Conservation (phyloP, 2,113 vertebrate genomes). For the Lagopus leucura region DNA sequence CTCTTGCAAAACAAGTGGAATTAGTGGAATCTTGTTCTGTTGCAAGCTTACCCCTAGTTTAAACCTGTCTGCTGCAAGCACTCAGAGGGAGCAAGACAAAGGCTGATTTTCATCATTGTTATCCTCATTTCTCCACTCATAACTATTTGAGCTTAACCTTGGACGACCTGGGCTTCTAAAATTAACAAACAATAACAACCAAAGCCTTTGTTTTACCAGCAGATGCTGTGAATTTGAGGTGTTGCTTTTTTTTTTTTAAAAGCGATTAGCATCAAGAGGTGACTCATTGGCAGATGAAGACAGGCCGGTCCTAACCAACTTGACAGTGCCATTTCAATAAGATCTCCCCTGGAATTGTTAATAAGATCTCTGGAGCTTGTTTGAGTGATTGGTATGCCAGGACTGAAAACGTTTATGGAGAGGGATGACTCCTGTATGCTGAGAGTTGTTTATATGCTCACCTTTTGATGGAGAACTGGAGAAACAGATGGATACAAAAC, state of each 20-base stretch:
- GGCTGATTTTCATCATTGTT: background rate
- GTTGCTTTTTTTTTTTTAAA: background rate
- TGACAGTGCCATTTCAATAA: constrained; percentile 40
- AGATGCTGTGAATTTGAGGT: background rate
- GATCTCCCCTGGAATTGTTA: constrained; percentile 10
- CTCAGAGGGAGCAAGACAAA: background rate
- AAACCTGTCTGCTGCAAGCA: background rate
- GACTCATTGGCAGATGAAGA: background rate
- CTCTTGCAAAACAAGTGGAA: background rate
- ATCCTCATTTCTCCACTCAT: background rate
- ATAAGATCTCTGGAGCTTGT: background rate
- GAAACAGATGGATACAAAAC: background rate
- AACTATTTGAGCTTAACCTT: background rate
- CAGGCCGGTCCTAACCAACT: background rate
- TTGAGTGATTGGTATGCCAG: background rate
- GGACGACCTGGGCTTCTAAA: background rate
- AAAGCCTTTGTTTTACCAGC: background rate
- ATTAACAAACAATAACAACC: background rate
- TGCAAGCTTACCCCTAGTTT: background rate
- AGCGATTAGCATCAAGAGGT: background rate
- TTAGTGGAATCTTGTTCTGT: background rate
- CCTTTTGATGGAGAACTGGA: background rate
- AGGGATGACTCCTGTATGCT: background rate
- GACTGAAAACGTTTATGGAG: background rate
- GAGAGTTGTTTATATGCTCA: background rate